These are phyloP conservation scores for Gymnobelideus leadbeateri DNA, from an alignment of 2,113 vertebrate species.

Conservation along the genomic window DNA sequence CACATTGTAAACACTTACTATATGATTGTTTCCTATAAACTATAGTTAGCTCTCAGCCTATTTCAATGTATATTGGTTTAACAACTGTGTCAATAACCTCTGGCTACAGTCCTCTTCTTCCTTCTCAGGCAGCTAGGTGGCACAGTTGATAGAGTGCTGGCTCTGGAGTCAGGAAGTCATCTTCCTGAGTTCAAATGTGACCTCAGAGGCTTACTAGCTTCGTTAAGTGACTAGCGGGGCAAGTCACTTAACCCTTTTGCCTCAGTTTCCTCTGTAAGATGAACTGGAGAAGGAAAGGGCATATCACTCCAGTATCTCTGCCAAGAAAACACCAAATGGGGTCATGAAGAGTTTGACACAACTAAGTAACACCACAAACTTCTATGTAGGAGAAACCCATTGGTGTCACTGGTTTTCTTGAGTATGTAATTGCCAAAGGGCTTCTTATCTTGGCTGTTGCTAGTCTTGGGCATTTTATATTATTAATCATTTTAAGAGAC, in stretches of 20 bases:
- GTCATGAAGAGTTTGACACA: not conserved
- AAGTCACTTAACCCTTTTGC: too few relatives aligned
- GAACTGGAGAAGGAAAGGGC: not conserved
- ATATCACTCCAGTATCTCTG: not conserved
- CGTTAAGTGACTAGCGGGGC: too few relatives aligned
- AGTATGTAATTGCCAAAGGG: not conserved
- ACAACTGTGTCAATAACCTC: not conserved
- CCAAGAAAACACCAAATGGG: not conserved
- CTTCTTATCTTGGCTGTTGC: not conserved
- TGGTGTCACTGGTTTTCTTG: not conserved
- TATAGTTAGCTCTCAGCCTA: not conserved
- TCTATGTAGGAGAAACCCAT: not conserved
- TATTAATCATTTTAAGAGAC: not conserved
- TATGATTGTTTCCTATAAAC: not conserved
- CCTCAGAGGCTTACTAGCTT: not conserved
- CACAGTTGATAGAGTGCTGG: not conserved
- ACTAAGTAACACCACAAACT: not conserved
- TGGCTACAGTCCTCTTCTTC: not conserved
- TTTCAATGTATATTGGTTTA: not conserved
- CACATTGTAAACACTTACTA: not conserved
- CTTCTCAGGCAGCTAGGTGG: not conserved
- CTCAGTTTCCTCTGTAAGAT: too few relatives aligned
- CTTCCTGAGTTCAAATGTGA: not conserved
- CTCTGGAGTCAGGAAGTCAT: not conserved
- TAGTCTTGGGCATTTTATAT: not conserved